These are phyloP conservation scores for Eristalis arbustorum DNA, from an alignment of 2,888 invertebrate species.

Conservation along the genomic window DNA sequence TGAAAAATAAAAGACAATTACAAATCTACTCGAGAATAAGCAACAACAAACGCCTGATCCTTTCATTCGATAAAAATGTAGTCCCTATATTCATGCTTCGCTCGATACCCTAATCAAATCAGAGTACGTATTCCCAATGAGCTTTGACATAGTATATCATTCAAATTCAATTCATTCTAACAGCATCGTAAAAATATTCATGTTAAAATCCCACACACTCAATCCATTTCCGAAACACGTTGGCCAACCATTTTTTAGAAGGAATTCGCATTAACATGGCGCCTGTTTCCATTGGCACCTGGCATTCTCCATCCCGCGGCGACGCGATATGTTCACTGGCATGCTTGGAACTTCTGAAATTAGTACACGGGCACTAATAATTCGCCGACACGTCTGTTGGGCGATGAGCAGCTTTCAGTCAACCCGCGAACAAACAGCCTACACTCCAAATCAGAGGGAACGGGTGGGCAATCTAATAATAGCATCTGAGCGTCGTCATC, in stretches of 20 bases:
- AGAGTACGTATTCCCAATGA: neutral
- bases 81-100: neutral
- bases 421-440: neutral
- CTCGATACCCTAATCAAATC: neutral
- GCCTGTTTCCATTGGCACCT: neutral
- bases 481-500: neutral
- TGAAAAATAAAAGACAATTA: too few species aligned
- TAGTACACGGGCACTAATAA: conserved; percentile 7
- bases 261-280: conserved; percentile 3
- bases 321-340: neutral
- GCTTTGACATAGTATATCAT: neutral
- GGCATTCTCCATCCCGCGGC: neutral
- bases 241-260: neutral
- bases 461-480: neutral
- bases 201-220: neutral
- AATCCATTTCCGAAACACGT: neutral
- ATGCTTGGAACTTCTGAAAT: conserved; percentile 2
- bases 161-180: neutral
- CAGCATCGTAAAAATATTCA: neutral
- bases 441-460: neutral
- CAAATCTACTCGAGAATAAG: too few species aligned
- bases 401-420: neutral
- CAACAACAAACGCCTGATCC: neutral
- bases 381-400: neutral
- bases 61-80: neutral